These are phyloP conservation scores for Charadrius vociferus DNA, from an alignment of 2,113 vertebrate species.

Conservation along the genomic window DNA sequence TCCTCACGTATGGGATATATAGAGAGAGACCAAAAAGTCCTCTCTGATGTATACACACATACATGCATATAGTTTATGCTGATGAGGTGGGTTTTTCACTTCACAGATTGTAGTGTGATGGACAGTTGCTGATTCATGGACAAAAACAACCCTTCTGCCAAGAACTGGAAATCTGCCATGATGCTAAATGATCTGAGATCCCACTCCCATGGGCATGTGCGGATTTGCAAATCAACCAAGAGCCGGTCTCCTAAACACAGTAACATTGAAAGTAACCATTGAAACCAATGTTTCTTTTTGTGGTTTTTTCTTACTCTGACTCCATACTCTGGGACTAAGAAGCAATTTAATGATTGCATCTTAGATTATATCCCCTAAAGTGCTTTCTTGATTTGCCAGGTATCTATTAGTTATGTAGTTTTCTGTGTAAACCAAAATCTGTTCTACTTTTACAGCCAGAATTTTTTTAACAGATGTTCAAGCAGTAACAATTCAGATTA, in stretches of 20 bases:
- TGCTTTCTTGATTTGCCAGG: background rate
- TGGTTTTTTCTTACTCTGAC: background rate
- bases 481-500: background rate
- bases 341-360: background rate
- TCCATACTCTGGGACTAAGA: background rate
- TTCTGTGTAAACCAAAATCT: background rate
- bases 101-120: conserved; percentile 36
- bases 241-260: background rate
- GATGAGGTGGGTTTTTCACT: conserved; percentile 26
- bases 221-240: conserved; percentile 19
- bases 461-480: conserved; percentile 1
- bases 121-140: conserved; percentile 52
- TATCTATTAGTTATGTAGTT: background rate
- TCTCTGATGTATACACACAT: background rate
- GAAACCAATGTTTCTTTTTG: background rate
- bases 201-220: conserved; percentile 19
- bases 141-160: conserved; percentile 43
- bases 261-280: background rate
- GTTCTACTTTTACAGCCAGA: background rate
- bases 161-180: conserved; percentile 38
- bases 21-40: background rate
- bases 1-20: background rate
- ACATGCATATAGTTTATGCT: background rate
- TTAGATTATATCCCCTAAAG: background rate
- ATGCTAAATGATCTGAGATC: conserved; percentile 20